Evolutionary conservation across 2,888 invertebrate genomes (phyloP), one percentile per base, ranked within the genome.

Genomic region (Ypsolopha scabrella): DNA sequence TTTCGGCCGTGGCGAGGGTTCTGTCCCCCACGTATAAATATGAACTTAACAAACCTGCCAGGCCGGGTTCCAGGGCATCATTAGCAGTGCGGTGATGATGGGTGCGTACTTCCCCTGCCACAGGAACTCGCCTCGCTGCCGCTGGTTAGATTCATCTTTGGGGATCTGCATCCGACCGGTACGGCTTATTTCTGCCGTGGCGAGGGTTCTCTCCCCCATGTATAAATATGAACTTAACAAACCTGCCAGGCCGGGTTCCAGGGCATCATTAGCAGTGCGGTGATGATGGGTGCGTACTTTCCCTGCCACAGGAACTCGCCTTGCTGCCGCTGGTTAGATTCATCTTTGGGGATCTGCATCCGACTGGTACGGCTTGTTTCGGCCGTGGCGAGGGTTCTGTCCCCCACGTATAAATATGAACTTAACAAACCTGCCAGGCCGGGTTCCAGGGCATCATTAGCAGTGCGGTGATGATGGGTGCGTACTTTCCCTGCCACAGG

Each of bases 171-270:
- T 52, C 7, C 49, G 57, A 34, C 58, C 60, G 6, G 54, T 50
- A 3, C 48, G 51, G 10, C 59, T 61, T n/a, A n/a, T n/a, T n/a
- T n/a, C n/a, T n/a, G n/a, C n/a, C n/a, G n/a, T n/a, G n/a, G n/a
- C n/a, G n/a, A n/a, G n/a, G n/a, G n/a, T n/a, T n/a, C n/a, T n/a
- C n/a, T n/a, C n/a, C n/a, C n/a, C n/a, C n/a, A n/a, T n/a, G n/a
- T n/a, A n/a, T n/a, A 41, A 41, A 41, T 43, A 39, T 50, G 33
- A 47, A 33, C 36, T 1, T 8, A 11, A 7, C 6, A 8, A 14
- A 79, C 79, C 71, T 73, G 72, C 67, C 70, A 75, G 64, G 73
- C 69, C 39, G 62, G 50, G 45, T 63, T 73, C 76, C 75, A 80
- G 0, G 76, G 73, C 0, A 62, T 55, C 53, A 63, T 53, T 14